phyloP scores from a whole-genome alignment of 2,797 vertebrate species.

The Chelonia mydas region DNA sequence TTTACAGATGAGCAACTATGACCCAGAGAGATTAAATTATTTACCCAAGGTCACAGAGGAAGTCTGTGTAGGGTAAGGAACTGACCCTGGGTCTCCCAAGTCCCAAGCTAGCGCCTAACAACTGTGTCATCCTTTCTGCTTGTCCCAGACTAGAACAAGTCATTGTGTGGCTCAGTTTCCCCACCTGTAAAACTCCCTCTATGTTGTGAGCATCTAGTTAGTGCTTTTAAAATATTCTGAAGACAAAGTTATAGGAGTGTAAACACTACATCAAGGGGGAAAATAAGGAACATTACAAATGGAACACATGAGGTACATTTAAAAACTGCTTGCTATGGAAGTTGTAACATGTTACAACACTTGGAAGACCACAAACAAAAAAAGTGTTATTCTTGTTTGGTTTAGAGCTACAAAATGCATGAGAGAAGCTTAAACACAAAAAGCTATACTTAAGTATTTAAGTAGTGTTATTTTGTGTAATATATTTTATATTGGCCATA shows the following conservation, averaged over 20 bases:
- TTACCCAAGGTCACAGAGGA: not conserved
- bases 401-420: constrained; percentile 24
- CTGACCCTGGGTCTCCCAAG: not conserved
- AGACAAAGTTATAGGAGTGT: not conserved
- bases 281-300: not conserved
- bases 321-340: not conserved
- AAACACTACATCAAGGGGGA: not conserved
- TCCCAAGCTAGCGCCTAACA: not conserved
- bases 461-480: not conserved
- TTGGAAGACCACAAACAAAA: not conserved
- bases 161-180: not conserved
- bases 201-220: no score
- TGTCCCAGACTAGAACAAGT: not conserved
- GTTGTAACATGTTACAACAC: not conserved
- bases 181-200: fast-evolving
- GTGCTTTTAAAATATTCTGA: not conserved
- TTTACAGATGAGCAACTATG: not conserved
- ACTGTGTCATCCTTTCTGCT: not conserved
- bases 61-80: not conserved
- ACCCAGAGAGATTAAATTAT: constrained; percentile 27
- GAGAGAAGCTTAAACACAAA: not conserved
- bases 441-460: not conserved
- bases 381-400: not conserved
- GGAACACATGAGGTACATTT: fast-evolving
- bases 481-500: fast-evolving